These are phyloP conservation scores for Notothenia coriiceps DNA, from an alignment of 2,113 vertebrate species.

Conservation along the genomic window DNA sequence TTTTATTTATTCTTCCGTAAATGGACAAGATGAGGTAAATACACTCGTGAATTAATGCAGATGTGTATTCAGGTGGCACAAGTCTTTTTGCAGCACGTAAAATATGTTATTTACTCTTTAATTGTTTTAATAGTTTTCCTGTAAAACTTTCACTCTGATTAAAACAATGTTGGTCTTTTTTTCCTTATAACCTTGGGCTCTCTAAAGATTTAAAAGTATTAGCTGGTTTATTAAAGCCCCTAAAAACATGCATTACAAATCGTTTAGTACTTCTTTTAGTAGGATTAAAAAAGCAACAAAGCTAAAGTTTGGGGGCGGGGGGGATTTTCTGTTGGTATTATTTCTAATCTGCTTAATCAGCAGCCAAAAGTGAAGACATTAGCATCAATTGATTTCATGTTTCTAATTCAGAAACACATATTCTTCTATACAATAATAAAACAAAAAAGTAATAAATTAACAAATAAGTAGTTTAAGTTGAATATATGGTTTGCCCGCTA, in stretches of 20 bases:
- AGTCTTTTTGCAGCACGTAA: not conserved
- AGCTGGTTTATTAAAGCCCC: not conserved
- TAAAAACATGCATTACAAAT: not conserved
- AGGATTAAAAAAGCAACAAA: not conserved
- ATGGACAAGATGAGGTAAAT: conserved; percentile 13
- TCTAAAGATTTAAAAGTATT: not conserved
- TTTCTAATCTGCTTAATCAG: not conserved
- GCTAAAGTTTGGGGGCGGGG: not conserved
- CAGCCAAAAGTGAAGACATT: not conserved
- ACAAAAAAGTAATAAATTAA: not conserved
- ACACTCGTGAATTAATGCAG: not conserved
- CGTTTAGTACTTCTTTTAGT: not conserved
- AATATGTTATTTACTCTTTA: not conserved
- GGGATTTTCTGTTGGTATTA: not conserved
- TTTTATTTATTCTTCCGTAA: conserved; percentile 20
- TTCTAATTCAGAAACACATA: not conserved
- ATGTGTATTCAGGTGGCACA: not conserved
- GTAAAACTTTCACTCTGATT: not conserved
- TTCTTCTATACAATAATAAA: not conserved
- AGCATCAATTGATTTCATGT: not conserved
- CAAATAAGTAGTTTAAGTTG: not conserved
- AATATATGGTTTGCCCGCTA: not conserved
- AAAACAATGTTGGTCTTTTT: not conserved
- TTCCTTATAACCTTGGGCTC: not conserved
- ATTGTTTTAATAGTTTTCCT: not conserved